A percentile compares a stretch with the other conserved stretches of the same genome.
Conservation (phyloP, 1,140 invertebrate genomes). For the Trichonephila clavata region DNA sequence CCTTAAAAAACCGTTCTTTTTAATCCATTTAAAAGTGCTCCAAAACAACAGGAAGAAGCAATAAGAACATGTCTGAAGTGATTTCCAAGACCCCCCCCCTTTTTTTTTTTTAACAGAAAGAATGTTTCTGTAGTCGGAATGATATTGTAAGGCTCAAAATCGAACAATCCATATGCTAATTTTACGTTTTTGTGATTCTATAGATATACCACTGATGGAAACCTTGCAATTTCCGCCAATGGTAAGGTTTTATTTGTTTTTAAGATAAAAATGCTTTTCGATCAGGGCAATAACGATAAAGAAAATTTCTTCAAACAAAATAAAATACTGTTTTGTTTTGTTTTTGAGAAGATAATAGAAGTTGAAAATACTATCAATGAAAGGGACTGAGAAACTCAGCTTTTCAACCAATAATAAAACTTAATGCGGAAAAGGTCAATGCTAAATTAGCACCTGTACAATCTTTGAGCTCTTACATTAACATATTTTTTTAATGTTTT, state of each 20-base stretch:
- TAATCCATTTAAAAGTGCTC: conserved; percentile 60
- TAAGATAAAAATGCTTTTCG: not conserved
- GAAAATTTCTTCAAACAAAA: not conserved
- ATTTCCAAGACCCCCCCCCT: not conserved
- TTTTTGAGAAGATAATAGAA: no score
- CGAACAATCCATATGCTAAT: conserved; percentile 27
- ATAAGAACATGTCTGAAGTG: conserved; percentile 7
- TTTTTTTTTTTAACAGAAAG: not conserved
- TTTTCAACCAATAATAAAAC: no score
- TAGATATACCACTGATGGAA: not conserved
- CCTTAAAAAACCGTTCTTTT: not conserved
- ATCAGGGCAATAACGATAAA: not conserved
- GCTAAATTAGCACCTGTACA: no score
- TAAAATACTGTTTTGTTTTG: no score
- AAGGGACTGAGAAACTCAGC: no score
- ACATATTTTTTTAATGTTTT: no score
- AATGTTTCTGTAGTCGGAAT: not conserved
- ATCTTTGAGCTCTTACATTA: no score
- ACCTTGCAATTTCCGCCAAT: no score
- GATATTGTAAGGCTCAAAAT: not conserved
- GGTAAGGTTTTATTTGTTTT: not conserved
- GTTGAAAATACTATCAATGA: no score
- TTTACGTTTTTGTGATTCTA: not conserved
- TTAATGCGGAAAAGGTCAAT: no score
- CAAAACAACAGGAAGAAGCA: conserved; percentile 39